Conservation (phyloP, 2,888 invertebrate genomes). For the Apocheima hispidaria region DNA sequence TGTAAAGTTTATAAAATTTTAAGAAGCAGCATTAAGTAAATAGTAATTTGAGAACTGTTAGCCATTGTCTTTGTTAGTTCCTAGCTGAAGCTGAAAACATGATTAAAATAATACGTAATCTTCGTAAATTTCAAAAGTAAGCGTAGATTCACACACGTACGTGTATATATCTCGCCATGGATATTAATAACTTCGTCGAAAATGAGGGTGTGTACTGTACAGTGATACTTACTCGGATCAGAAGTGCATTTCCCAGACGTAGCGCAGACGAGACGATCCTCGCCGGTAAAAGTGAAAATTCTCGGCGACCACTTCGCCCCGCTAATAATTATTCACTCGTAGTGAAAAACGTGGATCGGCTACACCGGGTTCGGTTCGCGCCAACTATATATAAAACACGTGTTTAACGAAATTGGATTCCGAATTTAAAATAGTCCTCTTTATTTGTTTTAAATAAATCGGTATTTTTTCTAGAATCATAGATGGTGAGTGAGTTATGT, state of each 20-base stretch:
- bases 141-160: conserved; percentile 14
- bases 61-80: conserved; percentile 11
- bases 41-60: conserved; percentile 14
- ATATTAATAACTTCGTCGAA: conserved; percentile 34
- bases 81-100: conserved; percentile 19
- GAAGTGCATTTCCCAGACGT: conserved; percentile 68
- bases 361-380: conserved; percentile 73
- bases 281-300: conserved; percentile 82
- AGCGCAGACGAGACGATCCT: conserved; percentile 69
- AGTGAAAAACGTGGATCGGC: conserved; percentile 78
- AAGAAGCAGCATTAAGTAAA: conserved; percentile 1
- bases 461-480: conserved; percentile 51
- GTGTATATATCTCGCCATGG: conserved; percentile 17
- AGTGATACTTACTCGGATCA: conserved; percentile 70
- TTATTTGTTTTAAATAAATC: conserved; percentile 58
- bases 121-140: conserved; percentile 10
- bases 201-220: conserved; percentile 38
- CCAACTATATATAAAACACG: conserved; percentile 78
- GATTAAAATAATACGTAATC: conserved; percentile 8
- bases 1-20: conserved; percentile 5
- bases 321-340: conserved; percentile 76
- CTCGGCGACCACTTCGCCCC: conserved; percentile 62
- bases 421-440: conserved; percentile 54
- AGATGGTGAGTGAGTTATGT: conserved; percentile 44
- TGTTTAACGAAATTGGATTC: conserved; percentile 67